Evolutionary conservation across 2,113 vertebrate genomes (phyloP).

Genomic region (Catagonus wagneri): DNA sequence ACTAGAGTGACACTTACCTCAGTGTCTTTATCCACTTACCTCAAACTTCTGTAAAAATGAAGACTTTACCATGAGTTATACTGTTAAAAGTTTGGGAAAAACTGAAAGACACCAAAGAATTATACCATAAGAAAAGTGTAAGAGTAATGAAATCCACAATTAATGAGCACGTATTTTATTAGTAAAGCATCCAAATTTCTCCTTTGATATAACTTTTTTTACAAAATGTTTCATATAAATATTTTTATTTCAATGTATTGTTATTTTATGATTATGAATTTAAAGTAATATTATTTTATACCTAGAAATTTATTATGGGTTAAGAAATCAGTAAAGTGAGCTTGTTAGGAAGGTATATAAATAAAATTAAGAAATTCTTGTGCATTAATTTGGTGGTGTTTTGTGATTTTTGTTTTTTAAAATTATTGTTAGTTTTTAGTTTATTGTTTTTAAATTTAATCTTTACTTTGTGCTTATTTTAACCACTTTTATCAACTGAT

Average conservation of each 20-base stretch:
- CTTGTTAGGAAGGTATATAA: not conserved
- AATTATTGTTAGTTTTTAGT: not conserved
- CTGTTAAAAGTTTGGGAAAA: not conserved
- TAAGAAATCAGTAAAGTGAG: not conserved
- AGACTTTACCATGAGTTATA: not conserved
- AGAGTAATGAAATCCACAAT: not conserved
- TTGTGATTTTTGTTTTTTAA: not conserved
- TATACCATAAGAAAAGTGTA: not conserved
- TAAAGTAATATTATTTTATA: not conserved
- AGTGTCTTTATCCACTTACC: too few species aligned
- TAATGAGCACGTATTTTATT: not conserved
- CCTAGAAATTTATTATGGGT: not conserved
- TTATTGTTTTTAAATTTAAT: not conserved
- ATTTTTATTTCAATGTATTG: not conserved
- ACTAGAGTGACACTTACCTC: not conserved
- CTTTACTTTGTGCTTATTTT: not conserved
- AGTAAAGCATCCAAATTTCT: not conserved
- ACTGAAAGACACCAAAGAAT: not conserved
- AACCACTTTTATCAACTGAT: not conserved
- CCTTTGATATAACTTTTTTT: not conserved
- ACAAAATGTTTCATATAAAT: not conserved
- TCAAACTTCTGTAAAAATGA: not conserved
- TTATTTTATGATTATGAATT: not conserved
- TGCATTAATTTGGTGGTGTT: not conserved
- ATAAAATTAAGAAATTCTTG: not conserved